phyloP scores from a whole-genome alignment of 1,140 invertebrate species.

The Psix sp. region DNA sequence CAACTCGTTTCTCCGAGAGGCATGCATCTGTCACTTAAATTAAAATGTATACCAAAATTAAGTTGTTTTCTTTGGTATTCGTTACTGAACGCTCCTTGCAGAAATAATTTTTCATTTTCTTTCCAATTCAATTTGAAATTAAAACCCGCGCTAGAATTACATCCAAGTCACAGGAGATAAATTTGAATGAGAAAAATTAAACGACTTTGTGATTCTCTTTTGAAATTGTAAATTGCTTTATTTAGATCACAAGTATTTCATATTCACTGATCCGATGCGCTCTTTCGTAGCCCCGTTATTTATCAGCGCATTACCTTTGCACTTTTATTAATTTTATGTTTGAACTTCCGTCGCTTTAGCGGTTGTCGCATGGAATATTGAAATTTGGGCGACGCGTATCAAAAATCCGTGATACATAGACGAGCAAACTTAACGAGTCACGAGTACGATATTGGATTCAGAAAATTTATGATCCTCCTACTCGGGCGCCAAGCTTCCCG shows the following conservation, averaged over 20 bases:
- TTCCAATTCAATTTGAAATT: conserved; percentile 48
- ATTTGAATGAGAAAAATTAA: conserved; percentile 44
- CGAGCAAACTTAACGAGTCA: conserved; percentile 71
- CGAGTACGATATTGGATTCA: conserved; percentile 72
- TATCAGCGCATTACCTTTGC: too few species aligned
- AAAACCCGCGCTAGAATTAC: conserved; percentile 38
- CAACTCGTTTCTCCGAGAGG: conserved; percentile 9
- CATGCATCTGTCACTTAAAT: conserved; percentile 16
- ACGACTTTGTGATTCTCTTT: conserved; percentile 20
- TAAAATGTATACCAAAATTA: conserved; percentile 40
- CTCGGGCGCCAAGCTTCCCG: conserved; percentile 66
- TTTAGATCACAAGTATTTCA: conserved; percentile 47
- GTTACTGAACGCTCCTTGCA: conserved; percentile 27
- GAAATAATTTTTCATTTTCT: conserved; percentile 47
- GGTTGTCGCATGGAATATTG: conserved; percentile 63
- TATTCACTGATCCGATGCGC: neutral
- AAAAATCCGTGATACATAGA: conserved; percentile 69
- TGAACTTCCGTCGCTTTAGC: too few species aligned
- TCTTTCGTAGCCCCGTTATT: too few species aligned
- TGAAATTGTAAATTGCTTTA: conserved; percentile 45
- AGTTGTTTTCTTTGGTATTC: conserved; percentile 48
- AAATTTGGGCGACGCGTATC: conserved; percentile 66
- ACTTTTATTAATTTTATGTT: too few species aligned
- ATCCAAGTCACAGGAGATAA: conserved; percentile 44
- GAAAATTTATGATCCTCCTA: conserved; percentile 73